Evolutionary conservation across 2,888 invertebrate genomes (phyloP), one percentile per base, ranked within the genome.

Genomic region (Troides aeacus): DNA sequence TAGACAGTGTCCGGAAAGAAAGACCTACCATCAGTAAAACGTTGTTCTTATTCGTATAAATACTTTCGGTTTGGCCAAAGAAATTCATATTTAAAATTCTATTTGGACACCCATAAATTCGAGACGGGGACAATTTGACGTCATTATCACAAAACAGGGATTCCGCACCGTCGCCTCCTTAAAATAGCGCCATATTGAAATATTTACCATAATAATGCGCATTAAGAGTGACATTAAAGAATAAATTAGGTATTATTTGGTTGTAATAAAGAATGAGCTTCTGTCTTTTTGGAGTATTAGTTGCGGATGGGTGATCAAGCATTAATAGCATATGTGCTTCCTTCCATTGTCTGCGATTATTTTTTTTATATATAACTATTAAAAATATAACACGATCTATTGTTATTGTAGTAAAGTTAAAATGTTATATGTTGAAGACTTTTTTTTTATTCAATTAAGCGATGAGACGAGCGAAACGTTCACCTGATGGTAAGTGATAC

Each of bases 81-180:
- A 80, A 82, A 79, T 77, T 79, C 75, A 75, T 68, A 66, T 72
- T 77, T 78, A 74, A 74, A 85, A 87, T 88, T 85, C 84, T 81
- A 83, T 80, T 79, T 74, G 84, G 84, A 81, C 82, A 77, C 81
- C 80, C 79, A 76, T 75, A 78, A 50, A 63, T 77, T 77, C 78
- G 81, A 78, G 75, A 79, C 77, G 81, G 78, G 78, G 80, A 82
- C 83, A 82, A 84, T 85, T 84, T 81, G 78, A 77, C 77, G 81
- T 88, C 88, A 87, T 90, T 88, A 88, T 82, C 79, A 81, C 80
- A 83, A 78, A 83, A 81, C 79, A 81, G 80, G 79, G 83, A 89
- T 87, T 88, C 87, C 81, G 74, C 69, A 70, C 78, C 78, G 80
- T 82, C 83, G 79, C 78, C 75, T 75, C 76, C 72, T 70, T 76